Evolutionary conservation across 2,888 invertebrate genomes (phyloP).

Genomic region (Pyrrhosoma nymphula): DNA sequence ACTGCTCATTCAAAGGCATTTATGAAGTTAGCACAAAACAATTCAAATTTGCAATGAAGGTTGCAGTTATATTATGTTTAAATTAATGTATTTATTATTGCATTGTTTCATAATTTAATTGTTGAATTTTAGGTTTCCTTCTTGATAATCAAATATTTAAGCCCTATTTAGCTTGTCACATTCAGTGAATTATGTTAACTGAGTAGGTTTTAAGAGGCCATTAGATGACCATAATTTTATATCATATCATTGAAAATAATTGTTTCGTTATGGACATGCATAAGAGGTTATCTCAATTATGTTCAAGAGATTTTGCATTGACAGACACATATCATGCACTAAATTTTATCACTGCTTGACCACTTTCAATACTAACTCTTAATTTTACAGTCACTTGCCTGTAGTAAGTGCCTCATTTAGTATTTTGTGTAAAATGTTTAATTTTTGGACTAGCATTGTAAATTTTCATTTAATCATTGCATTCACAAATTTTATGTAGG

Average conservation of each 20-base stretch:
- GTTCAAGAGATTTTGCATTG: not conserved
- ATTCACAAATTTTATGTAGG: not conserved
- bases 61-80: not conserved
- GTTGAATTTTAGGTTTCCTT: not conserved
- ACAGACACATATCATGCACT: not conserved
- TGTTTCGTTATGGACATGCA: not conserved
- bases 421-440: not conserved
- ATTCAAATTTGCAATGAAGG: not conserved
- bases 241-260: not conserved
- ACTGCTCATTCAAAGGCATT: not conserved
- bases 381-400: not conserved
- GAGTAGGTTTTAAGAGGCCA: constrained; percentile 6
- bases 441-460: not conserved
- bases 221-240: constrained; percentile 1
- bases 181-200: not conserved
- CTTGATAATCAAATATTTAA: not conserved
- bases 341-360: not conserved
- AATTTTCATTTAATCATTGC: not conserved
- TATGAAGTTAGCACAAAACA: not conserved
- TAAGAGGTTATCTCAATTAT: not conserved
- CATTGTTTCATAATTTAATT: constrained; percentile 13
- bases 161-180: not conserved
- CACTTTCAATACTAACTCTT: not conserved
- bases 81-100: constrained; percentile 32
- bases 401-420: not conserved